Conservation (phyloP, 2,797 vertebrate species). For the Manis crassicaudata region DNA sequence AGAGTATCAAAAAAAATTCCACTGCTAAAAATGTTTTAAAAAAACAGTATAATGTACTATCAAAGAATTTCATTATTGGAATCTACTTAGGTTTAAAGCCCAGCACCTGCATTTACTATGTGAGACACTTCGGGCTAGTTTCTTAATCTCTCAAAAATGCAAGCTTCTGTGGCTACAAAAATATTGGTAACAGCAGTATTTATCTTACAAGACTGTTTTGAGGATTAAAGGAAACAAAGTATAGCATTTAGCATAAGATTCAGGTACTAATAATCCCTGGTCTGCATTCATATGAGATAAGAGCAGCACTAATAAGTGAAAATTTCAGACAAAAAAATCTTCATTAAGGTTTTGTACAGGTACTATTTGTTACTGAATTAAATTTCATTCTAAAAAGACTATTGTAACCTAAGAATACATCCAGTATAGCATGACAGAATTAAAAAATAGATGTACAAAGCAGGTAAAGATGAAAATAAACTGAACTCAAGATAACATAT, state of each 20-base stretch:
- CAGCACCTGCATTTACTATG: background rate
- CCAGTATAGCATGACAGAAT: background rate
- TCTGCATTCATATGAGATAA: background rate
- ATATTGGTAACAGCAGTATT: background rate
- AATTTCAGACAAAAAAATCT: slow-evolving; percentile 30
- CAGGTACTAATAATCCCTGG: background rate
- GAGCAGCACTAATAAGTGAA: background rate
- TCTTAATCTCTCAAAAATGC: background rate
- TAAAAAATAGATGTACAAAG: slow-evolving; percentile 4
- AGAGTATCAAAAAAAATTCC: background rate
- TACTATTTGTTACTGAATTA: background rate
- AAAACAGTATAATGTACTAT: background rate
- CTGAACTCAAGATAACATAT: background rate
- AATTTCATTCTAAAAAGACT: slow-evolving; percentile 13
- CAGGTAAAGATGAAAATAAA: slow-evolving; percentile 24
- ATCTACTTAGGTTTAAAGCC: background rate
- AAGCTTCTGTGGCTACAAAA: background rate
- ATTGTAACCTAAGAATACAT: background rate
- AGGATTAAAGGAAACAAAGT: slow-evolving; percentile 8
- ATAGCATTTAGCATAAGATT: background rate
- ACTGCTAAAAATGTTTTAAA: background rate
- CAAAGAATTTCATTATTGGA: background rate
- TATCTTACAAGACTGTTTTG: background rate
- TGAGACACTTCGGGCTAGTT: background rate
- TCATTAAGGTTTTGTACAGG: background rate